Conservation (phyloP, 2,113 vertebrate genomes). For the Emydura subglobosa region DNA sequence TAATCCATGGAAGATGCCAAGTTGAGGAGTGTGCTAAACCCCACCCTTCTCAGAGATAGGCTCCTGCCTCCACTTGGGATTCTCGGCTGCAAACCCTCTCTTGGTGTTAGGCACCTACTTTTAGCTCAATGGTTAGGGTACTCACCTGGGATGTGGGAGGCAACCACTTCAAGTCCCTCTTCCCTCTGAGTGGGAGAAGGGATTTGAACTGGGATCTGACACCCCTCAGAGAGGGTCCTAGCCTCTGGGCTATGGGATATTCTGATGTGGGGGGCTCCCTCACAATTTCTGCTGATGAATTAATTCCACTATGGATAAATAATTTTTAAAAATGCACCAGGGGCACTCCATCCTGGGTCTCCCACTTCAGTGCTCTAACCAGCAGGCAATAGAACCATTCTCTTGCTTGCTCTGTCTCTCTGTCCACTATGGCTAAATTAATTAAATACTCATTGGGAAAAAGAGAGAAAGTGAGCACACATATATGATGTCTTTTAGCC, state of each 20-base stretch:
- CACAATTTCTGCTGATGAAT: too few relatives aligned
- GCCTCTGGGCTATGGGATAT: too few relatives aligned
- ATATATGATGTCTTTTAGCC: background rate
- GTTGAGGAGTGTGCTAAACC: background rate
- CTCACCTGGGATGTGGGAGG: background rate
- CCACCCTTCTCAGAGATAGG: background rate
- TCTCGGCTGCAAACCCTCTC: background rate
- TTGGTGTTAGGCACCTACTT: background rate
- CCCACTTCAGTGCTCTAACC: background rate
- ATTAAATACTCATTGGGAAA: background rate
- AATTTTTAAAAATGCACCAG: background rate
- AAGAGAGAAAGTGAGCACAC: background rate
- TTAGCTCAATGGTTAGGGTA: background rate
- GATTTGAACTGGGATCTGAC: background rate
- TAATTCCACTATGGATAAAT: background rate
- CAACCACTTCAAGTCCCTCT: background rate
- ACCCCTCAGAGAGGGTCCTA: background rate
- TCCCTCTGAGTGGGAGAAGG: background rate
- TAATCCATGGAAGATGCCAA: background rate
- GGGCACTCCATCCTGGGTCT: background rate
- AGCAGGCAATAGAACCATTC: background rate
- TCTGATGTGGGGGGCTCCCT: too few relatives aligned
- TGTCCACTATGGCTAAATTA: background rate
- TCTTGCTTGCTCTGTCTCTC: background rate
- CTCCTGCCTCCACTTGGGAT: background rate